Evolutionary conservation across 2,888 invertebrate genomes (phyloP).

Genomic region (Diplolepis rosae): DNA sequence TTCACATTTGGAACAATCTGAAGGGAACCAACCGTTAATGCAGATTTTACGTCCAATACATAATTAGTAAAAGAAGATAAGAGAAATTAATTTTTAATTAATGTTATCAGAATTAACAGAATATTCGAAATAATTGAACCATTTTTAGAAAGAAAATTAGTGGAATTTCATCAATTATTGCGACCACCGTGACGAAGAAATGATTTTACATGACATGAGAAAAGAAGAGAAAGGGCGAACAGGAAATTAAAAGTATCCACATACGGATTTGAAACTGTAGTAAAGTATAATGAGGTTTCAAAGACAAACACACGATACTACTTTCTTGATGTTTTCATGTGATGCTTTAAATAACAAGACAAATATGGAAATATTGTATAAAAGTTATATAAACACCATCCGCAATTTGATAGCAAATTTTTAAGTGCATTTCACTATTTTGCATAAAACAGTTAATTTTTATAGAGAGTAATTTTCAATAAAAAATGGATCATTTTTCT

Average conservation of each 20-base stretch:
- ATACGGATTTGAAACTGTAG: not conserved
- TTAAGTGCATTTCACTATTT: too few relatives aligned
- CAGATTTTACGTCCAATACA: not conserved
- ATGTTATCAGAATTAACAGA: not conserved
- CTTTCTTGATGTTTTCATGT: too few relatives aligned
- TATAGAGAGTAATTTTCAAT: too few relatives aligned
- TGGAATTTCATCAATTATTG: not conserved
- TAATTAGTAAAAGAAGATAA: not conserved
- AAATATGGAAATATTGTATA: too few relatives aligned
- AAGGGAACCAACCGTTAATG: not conserved
- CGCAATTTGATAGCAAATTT: too few relatives aligned
- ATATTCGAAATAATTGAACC: not conserved
- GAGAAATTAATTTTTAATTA: not conserved
- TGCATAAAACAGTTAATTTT: too few relatives aligned
- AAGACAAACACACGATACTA: not conserved
- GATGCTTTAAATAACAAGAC: too few relatives aligned
- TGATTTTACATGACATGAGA: not conserved
- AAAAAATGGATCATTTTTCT: too few relatives aligned
- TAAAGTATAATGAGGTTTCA: not conserved
- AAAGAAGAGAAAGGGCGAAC: not conserved
- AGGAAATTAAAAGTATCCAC: not conserved
- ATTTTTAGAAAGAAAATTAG: not conserved
- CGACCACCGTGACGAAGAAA: not conserved
- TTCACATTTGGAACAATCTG: conserved; percentile 4
- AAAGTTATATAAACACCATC: too few relatives aligned